A percentile compares a stretch with the other conserved stretches of the same genome.
phyloP scores from a whole-genome alignment of 2,888 invertebrate species.

The Habrosyne pyritoides region DNA sequence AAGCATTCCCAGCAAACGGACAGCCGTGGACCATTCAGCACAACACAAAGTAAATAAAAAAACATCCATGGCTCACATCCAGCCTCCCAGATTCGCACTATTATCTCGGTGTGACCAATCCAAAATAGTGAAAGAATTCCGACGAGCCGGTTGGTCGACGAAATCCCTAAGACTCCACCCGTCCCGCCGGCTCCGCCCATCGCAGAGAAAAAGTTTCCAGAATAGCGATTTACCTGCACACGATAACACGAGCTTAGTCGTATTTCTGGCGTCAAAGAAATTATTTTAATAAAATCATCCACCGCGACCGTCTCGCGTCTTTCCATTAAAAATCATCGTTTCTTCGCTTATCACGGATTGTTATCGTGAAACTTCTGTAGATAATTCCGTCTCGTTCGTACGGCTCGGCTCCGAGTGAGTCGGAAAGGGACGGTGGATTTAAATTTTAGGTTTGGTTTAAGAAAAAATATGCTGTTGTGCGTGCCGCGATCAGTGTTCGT shows the following conservation, averaged over 20 bases:
- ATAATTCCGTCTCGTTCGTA: slow-evolving; percentile 57
- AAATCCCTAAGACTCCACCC: slow-evolving; percentile 72
- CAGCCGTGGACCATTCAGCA: slow-evolving; percentile 63
- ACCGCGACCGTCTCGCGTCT: slow-evolving; percentile 44
- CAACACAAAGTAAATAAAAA: slow-evolving; percentile 69
- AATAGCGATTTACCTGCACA: slow-evolving; percentile 55
- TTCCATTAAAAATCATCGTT: slow-evolving; percentile 56
- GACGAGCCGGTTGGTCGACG: slow-evolving; percentile 51
- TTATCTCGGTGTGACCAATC: slow-evolving; percentile 76
- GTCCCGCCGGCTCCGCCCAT: slow-evolving; percentile 75
- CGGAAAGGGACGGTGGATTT: slow-evolving; percentile 59
- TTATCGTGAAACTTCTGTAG: slow-evolving; percentile 49
- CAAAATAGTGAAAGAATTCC: slow-evolving; percentile 45
- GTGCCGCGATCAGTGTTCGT: slow-evolving; percentile 67
- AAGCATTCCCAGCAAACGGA: slow-evolving; percentile 64
- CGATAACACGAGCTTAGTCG: slow-evolving; percentile 58
- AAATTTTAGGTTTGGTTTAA: slow-evolving; percentile 67
- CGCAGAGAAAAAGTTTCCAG: slow-evolving; percentile 63
- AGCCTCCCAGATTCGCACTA: slow-evolving; percentile 82
- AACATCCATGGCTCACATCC: slow-evolving; percentile 61
- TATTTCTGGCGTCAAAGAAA: slow-evolving; percentile 51
- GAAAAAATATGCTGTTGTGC: slow-evolving; percentile 57
- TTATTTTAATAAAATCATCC: slow-evolving; percentile 41
- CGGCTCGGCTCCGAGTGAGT: slow-evolving; percentile 25
- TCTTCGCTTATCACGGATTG: slow-evolving; percentile 60